Base-by-base conservation (phyloP, 2,113 vertebrate genomes). In the Turnix velox region DNA sequence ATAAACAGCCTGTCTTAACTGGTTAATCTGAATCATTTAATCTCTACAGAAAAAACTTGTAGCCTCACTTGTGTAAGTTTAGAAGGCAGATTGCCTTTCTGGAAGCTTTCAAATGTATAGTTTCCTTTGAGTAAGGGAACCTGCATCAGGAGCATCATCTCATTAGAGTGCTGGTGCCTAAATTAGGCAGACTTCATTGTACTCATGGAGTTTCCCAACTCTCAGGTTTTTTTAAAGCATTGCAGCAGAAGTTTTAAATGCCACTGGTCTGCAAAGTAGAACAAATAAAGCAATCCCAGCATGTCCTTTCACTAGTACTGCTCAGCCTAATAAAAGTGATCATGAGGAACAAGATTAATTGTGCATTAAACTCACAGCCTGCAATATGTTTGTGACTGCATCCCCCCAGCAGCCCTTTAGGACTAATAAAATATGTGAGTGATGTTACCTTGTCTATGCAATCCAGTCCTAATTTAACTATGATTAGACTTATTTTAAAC, bases 11-110 rank as follows among this genome's bases (percentile, higher is more conserved):
- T 84, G 71, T 91, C 68, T 95, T 79, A 96, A 76, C 74, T 59
- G 74, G 80, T 71, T 92, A 86, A 92, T 88, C 81, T 63, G 67
- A 94, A 85, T 87, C 80, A 90, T 90, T 95, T 94, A 96, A 94
- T 94, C 30, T 49, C 39, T 84, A 39, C 17, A 82, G 18, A 46
- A 87, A 42, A 55, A 17, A 51, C 10, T 63, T 77, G 28, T 7
- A 24, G 20, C 9, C 61, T 75, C 46, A 93, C 9, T 23, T 82
- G 18, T 24, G 58, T 27, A 42, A 73, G 48, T 49, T 31, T 57
- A 88, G 58, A 73, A 80, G 28, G 1, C 28, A 45, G n/a, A 48
- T 15, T 49, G 9, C 33, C 43, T 72, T 3, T 28, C 42, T 66
- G 33, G 63, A 86, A 80, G 31, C 19, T 76, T 83, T 83, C 55